A percentile compares a stretch with the other conserved stretches of the same genome.
phyloP scores from a whole-genome alignment of 2,797 vertebrate species.

The Chiropotes sagulatus region DNA sequence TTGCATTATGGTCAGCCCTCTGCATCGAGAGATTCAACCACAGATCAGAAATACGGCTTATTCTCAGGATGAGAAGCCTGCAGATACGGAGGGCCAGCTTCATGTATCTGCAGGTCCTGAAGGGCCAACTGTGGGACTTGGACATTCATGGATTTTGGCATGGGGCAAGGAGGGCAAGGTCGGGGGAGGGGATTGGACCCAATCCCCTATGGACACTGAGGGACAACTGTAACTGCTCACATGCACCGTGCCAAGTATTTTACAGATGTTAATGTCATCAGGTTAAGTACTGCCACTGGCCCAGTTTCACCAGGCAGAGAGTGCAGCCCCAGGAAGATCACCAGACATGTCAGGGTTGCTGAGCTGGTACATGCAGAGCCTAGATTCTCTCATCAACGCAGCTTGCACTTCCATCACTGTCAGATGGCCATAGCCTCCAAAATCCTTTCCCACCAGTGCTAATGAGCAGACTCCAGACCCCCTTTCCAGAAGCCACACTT shows the following conservation, averaged over 20 bases:
- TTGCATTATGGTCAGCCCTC: not conserved
- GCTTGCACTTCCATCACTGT: fast-evolving
- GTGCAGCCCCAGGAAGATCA: not conserved
- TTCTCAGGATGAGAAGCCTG: not conserved
- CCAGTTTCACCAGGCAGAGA: not conserved
- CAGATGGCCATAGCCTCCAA: fast-evolving
- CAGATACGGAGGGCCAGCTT: not conserved
- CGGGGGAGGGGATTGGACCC: not conserved
- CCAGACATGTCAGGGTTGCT: not conserved
- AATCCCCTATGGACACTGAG: not conserved
- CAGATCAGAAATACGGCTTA: not conserved
- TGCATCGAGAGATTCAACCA: not conserved
- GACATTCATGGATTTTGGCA: not conserved
- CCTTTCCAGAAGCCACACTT: not conserved
- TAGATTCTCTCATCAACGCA: fast-evolving
- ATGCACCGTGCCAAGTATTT: fast-evolving
- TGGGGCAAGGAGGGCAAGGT: no score
- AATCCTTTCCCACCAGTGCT: not conserved
- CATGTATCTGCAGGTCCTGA: not conserved
- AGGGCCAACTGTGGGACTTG: not conserved
- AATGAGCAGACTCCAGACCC: fast-evolving
- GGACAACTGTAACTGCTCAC: no score
- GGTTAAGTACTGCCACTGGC: fast-evolving
- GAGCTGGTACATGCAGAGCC: fast-evolving
- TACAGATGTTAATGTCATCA: no score